Conservation (phyloP, 2,888 invertebrate species). For the Meandrusa payeni region DNA sequence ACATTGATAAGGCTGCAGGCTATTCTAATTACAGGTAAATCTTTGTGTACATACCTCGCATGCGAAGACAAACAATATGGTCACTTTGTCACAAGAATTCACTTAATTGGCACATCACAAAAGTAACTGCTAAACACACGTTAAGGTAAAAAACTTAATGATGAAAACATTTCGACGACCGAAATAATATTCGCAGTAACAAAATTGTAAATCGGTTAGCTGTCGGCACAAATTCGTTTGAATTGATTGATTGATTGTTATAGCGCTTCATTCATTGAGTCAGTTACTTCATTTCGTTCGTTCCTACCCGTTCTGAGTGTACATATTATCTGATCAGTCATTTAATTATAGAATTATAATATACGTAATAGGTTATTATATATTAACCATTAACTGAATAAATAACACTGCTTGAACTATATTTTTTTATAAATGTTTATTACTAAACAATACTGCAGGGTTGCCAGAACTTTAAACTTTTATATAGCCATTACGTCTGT, state of each 20-base stretch:
- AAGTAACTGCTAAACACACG: conserved; percentile 4
- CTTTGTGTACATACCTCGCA: conserved; percentile 21
- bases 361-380: too few relatives aligned
- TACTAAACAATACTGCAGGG: too few relatives aligned
- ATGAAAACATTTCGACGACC: conserved; percentile 6
- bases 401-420: too few relatives aligned
- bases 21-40: conserved; percentile 22
- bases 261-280: conserved; percentile 24
- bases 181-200: conserved; percentile 20
- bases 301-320: conserved; percentile 5
- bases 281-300: conserved; percentile 18
- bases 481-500: too few relatives aligned
- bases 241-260: conserved; percentile 53
- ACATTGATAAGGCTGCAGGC: conserved; percentile 11
- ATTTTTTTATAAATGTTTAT: too few relatives aligned
- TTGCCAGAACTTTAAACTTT: too few relatives aligned
- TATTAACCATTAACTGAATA: too few relatives aligned
- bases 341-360: too few relatives aligned
- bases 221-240: conserved; percentile 50
- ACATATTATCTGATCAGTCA: too few relatives aligned
- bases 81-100: conserved; percentile 23
- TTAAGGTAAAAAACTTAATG: not conserved
- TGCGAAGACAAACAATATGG: conserved; percentile 22
- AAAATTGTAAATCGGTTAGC: conserved; percentile 34
- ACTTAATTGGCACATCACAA: conserved; percentile 14